Evolutionary conservation across 2,113 vertebrate species (phyloP), one percentile per base, ranked within the genome.

Genomic region (Abramis brama): DNA sequence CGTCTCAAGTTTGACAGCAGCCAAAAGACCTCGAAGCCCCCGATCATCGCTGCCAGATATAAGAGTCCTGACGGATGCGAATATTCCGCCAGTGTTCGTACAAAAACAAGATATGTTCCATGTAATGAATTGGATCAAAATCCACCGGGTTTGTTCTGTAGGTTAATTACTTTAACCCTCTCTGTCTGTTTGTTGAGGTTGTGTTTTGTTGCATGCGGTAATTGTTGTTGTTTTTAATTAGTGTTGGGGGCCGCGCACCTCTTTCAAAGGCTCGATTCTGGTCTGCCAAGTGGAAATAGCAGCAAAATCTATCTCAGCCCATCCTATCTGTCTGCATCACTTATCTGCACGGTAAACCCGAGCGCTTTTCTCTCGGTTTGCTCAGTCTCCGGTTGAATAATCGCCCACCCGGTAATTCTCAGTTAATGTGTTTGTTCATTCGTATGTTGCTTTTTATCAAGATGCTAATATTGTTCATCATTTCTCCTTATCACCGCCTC

Each of bases 81-180:
- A 74, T 87, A 75, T 77, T 91, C 92, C 91, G 91, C 93, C 93
- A 92, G 91, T 89, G 88, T 90, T 90, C 92, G 91, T 91, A 90
- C 92, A 86, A 88, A 43, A 87, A 91, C 93, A 93, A 91, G 92
- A 93, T 89, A 88, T 89, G 85, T 92, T 91, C 91, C 91, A 70
- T 94, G 91, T 94, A 93, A 94, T 94, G 91, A 93, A 95, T 92
- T 94, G 93, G 92, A 93, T 94, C 92, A 91, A 93, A 93, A 92
- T 94, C 91, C 91, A 93, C 87, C 85, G 91, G 91, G 92, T 90
- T 87, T 90, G 90, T 90, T 92, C 92, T 94, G 91, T 93, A 91
- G 94, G 94, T 95, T 95, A 94, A 95, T 95, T 95, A 93, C 94
- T 93, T 93, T 94, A 90, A 91, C 92, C 94, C 89, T 88, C 91